Percentiles rank a stretch among this genome's conserved stretches.
Evolutionary conservation across 1,140 invertebrate genomes (phyloP).

Genomic region (Drosophila pachea): DNA sequence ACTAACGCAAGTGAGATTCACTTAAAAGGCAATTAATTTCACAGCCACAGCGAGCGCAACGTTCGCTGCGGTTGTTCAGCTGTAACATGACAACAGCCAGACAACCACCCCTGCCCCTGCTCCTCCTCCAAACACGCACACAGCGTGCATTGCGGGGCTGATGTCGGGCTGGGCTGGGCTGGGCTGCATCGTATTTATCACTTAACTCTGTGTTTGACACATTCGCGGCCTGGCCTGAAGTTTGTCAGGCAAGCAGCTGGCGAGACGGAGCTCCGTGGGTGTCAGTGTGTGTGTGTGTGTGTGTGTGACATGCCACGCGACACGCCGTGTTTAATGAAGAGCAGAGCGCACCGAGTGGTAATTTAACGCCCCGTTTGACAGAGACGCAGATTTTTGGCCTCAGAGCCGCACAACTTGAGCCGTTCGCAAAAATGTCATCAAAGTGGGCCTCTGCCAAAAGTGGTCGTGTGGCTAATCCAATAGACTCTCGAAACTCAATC

Average conservation of each 20-base stretch:
- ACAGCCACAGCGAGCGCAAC: constrained; percentile 67
- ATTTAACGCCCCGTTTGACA: constrained; percentile 68
- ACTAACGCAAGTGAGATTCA: constrained; percentile 78
- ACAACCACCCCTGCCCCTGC: not conserved
- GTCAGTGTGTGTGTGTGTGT: too few relatives aligned
- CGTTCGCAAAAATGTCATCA: constrained; percentile 43
- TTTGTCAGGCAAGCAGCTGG: constrained; percentile 39
- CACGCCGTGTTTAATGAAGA: constrained; percentile 58
- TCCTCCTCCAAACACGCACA: constrained; percentile 15
- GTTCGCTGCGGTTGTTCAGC: constrained; percentile 77
- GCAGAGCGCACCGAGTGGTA: constrained; percentile 51
- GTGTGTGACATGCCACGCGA: constrained; percentile 15
- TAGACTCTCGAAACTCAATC: constrained; percentile 58
- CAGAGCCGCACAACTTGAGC: constrained; percentile 17
- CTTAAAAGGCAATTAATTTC: constrained; percentile 79
- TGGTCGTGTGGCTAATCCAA: constrained; percentile 51
- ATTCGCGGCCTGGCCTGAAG: constrained; percentile 61
- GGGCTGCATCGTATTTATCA: constrained; percentile 72
- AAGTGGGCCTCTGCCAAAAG: constrained; percentile 45
- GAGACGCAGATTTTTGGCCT: constrained; percentile 25
- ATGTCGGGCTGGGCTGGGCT: constrained; percentile 7
- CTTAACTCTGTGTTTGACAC: constrained; percentile 76
- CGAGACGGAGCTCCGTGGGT: not conserved
- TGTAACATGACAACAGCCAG: constrained; percentile 75
- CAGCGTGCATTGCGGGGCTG: not conserved